These are phyloP conservation scores for Oreocharis arfaki DNA, from an alignment of 2,113 vertebrate species.

Conservation along the genomic window DNA sequence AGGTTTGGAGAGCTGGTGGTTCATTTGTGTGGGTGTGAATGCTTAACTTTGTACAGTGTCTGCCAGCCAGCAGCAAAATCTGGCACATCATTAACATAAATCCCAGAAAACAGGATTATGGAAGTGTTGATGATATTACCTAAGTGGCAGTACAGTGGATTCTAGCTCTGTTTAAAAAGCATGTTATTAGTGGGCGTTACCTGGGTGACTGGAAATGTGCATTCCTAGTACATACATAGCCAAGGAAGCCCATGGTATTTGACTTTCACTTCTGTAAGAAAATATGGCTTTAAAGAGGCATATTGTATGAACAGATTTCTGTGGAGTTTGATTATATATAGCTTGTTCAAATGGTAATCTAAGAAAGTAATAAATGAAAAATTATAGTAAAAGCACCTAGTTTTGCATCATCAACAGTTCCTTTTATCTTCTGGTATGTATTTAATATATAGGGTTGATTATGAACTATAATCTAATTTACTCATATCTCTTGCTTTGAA, in stretches of 20 bases:
- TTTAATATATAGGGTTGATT: not conserved
- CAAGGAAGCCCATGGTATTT: not conserved
- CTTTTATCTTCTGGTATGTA: not conserved
- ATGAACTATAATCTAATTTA: not conserved
- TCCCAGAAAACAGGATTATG: constrained; percentile 47
- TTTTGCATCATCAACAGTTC: not conserved
- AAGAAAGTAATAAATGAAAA: not conserved
- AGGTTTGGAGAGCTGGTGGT: not conserved
- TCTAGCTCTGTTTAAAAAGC: not conserved
- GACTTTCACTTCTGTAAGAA: not conserved
- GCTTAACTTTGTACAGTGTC: not conserved
- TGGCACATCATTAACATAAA: constrained; percentile 33
- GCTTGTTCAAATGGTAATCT: not conserved
- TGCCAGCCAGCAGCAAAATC: constrained; percentile 18
- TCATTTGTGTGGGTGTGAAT: not conserved
- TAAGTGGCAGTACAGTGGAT: constrained; percentile 20
- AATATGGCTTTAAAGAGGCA: not conserved
- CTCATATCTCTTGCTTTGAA: not conserved
- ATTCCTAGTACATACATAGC: not conserved
- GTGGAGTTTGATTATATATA: not conserved
- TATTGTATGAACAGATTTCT: not conserved
- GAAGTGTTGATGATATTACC: constrained; percentile 20
- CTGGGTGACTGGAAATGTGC: not conserved
- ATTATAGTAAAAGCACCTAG: not conserved
- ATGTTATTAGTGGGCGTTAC: not conserved